Base-by-base conservation (phyloP, 2,888 invertebrate genomes). In the Craniophora ligustri region DNA sequence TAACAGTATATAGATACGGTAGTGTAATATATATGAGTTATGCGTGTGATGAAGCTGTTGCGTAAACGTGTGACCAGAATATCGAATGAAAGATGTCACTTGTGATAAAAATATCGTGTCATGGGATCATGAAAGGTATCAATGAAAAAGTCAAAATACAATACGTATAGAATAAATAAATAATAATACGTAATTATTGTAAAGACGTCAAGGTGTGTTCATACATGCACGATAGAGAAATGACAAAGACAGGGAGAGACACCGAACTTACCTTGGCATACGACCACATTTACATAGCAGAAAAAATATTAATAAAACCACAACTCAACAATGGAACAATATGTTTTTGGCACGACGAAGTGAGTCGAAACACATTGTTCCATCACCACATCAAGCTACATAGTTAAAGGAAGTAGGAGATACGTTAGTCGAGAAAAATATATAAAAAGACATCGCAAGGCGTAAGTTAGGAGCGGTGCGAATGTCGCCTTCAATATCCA, bases 401-500 rank as follows among this genome's bases (percentile, higher is more conserved):
- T 71, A 82, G 67, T 78, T 81, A 83, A 83, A 86, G 81, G 82
- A 87, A 84, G 84, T 73, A 82, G 79, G 78, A 85, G 81, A 81
- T 81, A 82, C 74, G 82, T 89, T 87, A 90, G 81, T 84, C 86
- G 76, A 86, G 84, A 83, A 86, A 87, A 82, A 85, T 68, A 59
- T 67, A 67, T 54, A 79, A 85, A 86, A 86, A 90, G 85, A 87
- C 87, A 91, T 88, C 89, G 91, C 90, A 90, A 91, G 89, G 86
- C 92, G 89, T 78, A 84, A 81, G 85, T 82, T 82, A 85, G 87
- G 89, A 88, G 87, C 91, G 86, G 92, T 92, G 92, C 92, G 84
- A 84, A 86, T 80, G 88, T 88, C 91, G 89, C 87, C 90, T 90
- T 91, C 87, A 86, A 88, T 86, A 89, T 85, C 85, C 87, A 86